Evolutionary conservation across 2,113 vertebrate species (phyloP).

Genomic region (Elephantulus edwardii): DNA sequence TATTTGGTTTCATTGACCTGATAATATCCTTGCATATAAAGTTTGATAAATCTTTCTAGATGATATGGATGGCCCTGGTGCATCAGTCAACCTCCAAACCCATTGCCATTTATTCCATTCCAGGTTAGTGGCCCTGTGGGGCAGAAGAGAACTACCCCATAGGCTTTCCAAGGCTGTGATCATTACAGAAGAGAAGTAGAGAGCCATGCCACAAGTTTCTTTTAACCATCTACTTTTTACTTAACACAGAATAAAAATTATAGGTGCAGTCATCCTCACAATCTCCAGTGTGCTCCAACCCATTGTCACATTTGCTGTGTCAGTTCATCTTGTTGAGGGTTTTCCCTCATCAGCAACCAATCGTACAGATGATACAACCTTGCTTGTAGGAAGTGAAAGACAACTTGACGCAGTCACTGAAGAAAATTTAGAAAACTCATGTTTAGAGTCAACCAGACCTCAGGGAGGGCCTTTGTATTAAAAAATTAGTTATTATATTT

Average conservation of each 20-base stretch:
- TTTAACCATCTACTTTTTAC: background rate
- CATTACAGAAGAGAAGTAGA: background rate
- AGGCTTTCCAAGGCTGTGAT: background rate
- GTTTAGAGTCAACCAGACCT: too few species aligned
- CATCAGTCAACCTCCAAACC: background rate
- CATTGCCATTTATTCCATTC: background rate
- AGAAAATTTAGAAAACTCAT: too few species aligned
- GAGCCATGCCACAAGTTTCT: background rate
- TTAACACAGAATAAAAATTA: background rate
- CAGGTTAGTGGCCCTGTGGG: background rate
- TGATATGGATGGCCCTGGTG: background rate
- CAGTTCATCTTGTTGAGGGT: too few species aligned
- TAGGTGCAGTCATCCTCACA: too few species aligned
- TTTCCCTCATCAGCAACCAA: too few species aligned
- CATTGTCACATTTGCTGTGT: too few species aligned
- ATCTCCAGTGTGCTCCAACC: too few species aligned
- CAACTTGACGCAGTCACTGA: too few species aligned
- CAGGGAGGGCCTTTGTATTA: too few species aligned
- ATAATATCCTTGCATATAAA: rapidly evolving
- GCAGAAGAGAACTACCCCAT: background rate
- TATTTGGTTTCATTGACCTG: background rate
- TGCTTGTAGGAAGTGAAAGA: too few species aligned
- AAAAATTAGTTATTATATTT: too few species aligned
- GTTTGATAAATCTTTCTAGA: background rate
- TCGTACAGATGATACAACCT: too few species aligned